These are phyloP conservation scores for Notamacropus eugenii DNA, from an alignment of 2,797 vertebrate genomes.

Conservation along the genomic window DNA sequence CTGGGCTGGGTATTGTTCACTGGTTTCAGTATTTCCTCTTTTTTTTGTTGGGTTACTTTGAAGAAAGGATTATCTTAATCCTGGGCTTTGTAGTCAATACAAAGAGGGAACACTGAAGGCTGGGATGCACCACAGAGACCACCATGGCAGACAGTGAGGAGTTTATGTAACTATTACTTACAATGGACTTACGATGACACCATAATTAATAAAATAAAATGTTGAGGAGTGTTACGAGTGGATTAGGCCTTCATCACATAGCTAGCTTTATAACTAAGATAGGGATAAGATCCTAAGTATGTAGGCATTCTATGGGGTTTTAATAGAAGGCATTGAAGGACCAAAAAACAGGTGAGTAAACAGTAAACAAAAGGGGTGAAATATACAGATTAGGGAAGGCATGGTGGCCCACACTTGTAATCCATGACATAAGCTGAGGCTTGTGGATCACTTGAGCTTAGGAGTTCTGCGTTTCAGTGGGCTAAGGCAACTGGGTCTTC, in stretches of 20 bases:
- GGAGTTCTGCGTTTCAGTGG: not conserved
- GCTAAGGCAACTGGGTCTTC: not conserved
- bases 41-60: not conserved
- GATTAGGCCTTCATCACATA: not conserved
- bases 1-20: not conserved
- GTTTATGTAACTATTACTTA: not conserved
- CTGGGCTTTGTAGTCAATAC: not conserved
- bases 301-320: not conserved
- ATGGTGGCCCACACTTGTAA: not conserved
- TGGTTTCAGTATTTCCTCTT: not conserved
- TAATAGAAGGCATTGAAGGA: not conserved
- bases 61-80: not conserved
- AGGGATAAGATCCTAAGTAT: not conserved
- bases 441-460: not conserved
- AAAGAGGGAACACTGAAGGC: not conserved
- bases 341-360: not conserved
- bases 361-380: not conserved
- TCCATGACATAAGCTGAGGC: not conserved
- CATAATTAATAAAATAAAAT: not conserved
- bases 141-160: not conserved
- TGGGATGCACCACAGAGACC: not conserved
- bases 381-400: not conserved
- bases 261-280: not conserved
- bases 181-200: not conserved
- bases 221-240: not conserved